Evolutionary conservation across 2,888 invertebrate species (phyloP).

Genomic region (Xestia c-nigrum): DNA sequence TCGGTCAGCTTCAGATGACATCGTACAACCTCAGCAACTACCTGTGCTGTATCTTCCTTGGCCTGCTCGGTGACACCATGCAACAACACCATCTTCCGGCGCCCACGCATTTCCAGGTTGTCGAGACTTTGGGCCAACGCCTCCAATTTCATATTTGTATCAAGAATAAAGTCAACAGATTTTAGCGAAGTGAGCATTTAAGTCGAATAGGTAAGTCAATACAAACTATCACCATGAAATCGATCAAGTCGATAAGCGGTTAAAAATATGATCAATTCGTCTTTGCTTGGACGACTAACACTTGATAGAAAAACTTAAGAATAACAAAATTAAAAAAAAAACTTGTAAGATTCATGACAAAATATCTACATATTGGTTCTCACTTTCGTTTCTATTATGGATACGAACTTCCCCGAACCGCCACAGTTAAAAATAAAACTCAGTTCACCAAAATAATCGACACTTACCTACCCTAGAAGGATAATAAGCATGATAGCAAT

Average conservation of each 20-base stretch:
- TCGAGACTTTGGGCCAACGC: too few species aligned
- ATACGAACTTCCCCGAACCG: neutral
- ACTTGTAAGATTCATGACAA: neutral
- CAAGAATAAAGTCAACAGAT: neutral
- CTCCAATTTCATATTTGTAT: constrained; percentile 17
- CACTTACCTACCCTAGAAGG: constrained; percentile 3
- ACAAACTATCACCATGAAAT: neutral
- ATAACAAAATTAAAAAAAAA: neutral
- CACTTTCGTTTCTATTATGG: neutral
- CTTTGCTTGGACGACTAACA: neutral
- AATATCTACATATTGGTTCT: neutral
- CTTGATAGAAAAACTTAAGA: neutral
- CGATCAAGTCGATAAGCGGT: neutral
- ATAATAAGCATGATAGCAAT: constrained; percentile 1
- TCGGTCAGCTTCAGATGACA: too few species aligned
- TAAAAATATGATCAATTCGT: neutral
- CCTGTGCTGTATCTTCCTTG: too few species aligned
- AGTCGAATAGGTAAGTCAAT: neutral
- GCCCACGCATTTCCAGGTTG: too few species aligned
- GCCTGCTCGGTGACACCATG: too few species aligned
- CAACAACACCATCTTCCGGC: too few species aligned
- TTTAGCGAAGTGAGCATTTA: neutral
- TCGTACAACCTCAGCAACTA: too few species aligned
- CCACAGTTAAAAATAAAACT: neutral
- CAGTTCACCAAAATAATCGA: neutral